Conservation (phyloP, 23 tunicate species). For the Trididemnum clinides region DNA sequence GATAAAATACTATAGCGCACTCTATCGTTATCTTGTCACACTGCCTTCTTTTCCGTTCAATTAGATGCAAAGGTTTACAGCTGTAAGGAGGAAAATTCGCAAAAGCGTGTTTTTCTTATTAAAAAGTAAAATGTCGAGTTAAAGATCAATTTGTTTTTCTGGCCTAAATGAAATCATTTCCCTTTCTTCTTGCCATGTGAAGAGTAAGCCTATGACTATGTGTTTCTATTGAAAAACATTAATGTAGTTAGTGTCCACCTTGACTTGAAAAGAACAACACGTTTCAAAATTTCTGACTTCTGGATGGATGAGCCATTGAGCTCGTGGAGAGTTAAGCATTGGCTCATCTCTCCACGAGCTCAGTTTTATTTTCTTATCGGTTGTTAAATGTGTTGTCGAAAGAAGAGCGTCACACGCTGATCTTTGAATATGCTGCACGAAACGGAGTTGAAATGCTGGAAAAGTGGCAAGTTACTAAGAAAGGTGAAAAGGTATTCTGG, state of each 20-base stretch:
- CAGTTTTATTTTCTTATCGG: background rate
- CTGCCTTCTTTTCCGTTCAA: background rate
- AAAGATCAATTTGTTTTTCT: background rate
- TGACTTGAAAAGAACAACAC: background rate
- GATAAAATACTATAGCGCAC: background rate
- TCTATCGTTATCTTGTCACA: background rate
- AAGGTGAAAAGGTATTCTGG: background rate
- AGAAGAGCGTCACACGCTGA: background rate
- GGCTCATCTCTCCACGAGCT: conserved; percentile 6
- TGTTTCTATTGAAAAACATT: background rate
- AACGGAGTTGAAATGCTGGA: no score
- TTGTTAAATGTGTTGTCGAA: background rate
- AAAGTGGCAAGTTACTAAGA: background rate
- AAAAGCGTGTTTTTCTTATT: background rate
- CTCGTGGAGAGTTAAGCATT: background rate
- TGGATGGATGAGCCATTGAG: background rate
- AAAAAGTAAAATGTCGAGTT: background rate
- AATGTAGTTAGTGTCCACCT: background rate
- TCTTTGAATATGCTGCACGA: no score
- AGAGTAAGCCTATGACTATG: background rate
- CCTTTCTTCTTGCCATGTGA: background rate
- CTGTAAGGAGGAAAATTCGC: background rate
- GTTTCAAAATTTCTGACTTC: background rate
- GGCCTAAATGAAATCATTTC: background rate
- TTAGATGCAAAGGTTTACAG: background rate